Evolutionary conservation across 2,113 vertebrate species (phyloP), one percentile per base, ranked within the genome.

Genomic region (Calidris pygmaea): DNA sequence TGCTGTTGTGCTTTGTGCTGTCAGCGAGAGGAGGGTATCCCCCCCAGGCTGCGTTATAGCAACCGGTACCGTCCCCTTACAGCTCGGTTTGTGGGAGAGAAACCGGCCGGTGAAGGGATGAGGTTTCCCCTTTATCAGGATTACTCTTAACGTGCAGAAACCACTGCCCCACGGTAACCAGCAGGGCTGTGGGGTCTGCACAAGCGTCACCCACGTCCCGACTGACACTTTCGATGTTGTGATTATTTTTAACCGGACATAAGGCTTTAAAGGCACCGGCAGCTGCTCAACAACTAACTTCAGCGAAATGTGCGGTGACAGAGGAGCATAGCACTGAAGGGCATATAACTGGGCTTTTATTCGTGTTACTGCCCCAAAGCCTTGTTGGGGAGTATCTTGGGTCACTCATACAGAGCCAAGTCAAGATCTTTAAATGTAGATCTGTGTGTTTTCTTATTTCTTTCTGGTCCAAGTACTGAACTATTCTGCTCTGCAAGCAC

Each of bases 161-260:
- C 12, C 35, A 2, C 53, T 18, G 53, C 30, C 0, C 0, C 3
- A 0, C 41, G 0, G 1, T 32, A 30, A 34, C 3, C 4, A 1
- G 47, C 20, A 2, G 3, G 45, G 34, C 4, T 35, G 23, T 14
- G 37, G 47, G 52, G 10, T 4, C 26, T 39, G 39, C 47, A 27
- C 52, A 14, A 53, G 5, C 3, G 1, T 62, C 87, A 39, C 20
- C 35, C 35, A 0, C 10, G 2, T 63, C 79, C 47, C 4, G 2
- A 5, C 56, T 9, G 89, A 14, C 53, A 1, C 47, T n/a, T 41
- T 0, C 10, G 23, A 1, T 30, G 82, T 5, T 53, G 72, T 7
- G 71, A 43, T 75, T 75, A 59, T 88, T 85, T 88, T 76, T 88
- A 76, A 59, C 62, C 12, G 34, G 89, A 48, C 13, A 0, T 7